Evolutionary conservation across 2,797 vertebrate genomes (phyloP).

Genomic region (Argyrosomus regius): DNA sequence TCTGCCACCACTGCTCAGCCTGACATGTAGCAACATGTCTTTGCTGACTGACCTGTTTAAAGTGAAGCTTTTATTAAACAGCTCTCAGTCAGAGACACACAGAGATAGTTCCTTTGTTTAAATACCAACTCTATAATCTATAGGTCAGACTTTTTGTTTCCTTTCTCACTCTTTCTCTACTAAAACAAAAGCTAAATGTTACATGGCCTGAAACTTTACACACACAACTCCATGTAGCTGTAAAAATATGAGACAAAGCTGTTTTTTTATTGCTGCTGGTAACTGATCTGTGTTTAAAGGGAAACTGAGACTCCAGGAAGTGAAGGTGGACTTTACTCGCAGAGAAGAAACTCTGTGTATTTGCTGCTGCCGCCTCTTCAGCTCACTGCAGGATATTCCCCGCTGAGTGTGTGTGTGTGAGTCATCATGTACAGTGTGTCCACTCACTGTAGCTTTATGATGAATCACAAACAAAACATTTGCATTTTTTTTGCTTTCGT

Average conservation of each 20-base stretch:
- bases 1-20: too few relatives aligned
- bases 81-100: too few relatives aligned
- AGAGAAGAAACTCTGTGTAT: slow-evolving; percentile 21
- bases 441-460: background rate
- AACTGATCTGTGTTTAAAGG: slow-evolving; percentile 8
- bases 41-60: too few relatives aligned
- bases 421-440: background rate
- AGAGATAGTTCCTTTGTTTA: too few relatives aligned
- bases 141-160: too few relatives aligned
- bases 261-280: slow-evolving; percentile 7
- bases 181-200: too few relatives aligned
- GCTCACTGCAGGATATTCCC: slow-evolving; percentile 21
- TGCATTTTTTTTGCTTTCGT: background rate
- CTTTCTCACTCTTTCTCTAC: too few relatives aligned
- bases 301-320: slow-evolving; percentile 29
- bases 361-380: slow-evolving; percentile 6
- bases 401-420: slow-evolving; percentile 13
- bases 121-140: too few relatives aligned
- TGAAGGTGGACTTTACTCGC: slow-evolving; percentile 51
- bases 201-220: background rate
- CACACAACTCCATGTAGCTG: background rate
- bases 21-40: too few relatives aligned
- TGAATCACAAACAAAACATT: background rate
- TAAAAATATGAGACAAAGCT: background rate
- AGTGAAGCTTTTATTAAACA: too few relatives aligned